Base-by-base conservation (phyloP, 2,888 invertebrate genomes). In the Lissocephala sabroskyi region DNA sequence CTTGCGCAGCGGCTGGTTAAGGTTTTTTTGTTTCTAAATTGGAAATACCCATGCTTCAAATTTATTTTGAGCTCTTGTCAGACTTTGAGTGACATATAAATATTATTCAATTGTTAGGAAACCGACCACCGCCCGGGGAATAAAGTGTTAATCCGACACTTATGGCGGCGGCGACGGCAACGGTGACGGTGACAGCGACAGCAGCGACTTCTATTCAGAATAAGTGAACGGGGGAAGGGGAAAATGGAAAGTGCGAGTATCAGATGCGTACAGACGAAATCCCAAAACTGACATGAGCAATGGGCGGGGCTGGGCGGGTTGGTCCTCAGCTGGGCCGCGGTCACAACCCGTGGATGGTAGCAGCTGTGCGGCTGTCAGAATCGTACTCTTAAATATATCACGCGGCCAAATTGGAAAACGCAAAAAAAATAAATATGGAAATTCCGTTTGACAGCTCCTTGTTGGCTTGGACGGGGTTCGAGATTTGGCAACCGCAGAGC, bases 361-460 rank as follows among this genome's bases (percentile, higher is more conserved):
- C 61, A 61, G 52, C 58, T 61, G 61, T 49, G 50, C 26, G 47
- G 45, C 55, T 61, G 56, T 58, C 58, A 58, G 53, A 58, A 49
- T 55, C 54, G 26, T 45, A 50, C 50, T 53, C n/a, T 58, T 50
- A 44, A 58, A 54, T 56, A 41, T 50, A 49, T 30, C 46, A 50
- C 33, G 46, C 43, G 46, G 41, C 42, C 48, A 30, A 52, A 44
- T 50, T 32, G 30, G 37, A 37, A 49, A 45, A 16, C 32, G 29
- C 36, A 45, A 41, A 6, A 35, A 33, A 43, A 41, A n/a, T n/a
- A 23, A 47, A 26, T 37, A 50, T 41, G 9, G 32, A 46, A 41
- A 23, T 14, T 37, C 32, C 7, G 42, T 18, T 36, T 36, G 36
- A 16, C n/a, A 36, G 4, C 30, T n/a, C 30, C 30, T 30, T 30